Percentiles rank a stretch among this genome's conserved stretches.
These are phyloP conservation scores for Zoroaster sp. DNA, from an alignment of 53 echinoderm and acorn worm genomes.

Conservation along the genomic window DNA sequence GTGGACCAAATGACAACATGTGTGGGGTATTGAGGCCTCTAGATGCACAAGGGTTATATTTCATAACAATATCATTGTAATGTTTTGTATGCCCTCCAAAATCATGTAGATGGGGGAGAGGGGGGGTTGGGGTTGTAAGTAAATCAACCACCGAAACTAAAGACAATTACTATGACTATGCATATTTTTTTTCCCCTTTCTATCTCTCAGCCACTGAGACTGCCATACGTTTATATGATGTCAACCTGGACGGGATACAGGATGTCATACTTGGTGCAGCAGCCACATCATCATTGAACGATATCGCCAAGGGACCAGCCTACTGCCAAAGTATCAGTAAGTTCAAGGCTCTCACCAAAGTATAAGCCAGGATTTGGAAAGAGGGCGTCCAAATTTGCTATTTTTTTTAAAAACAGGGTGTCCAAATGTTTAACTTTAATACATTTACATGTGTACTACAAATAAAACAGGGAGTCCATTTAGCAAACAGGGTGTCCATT, in stretches of 20 bases:
- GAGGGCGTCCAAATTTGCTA: too few relatives aligned
- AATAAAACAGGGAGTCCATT: too few relatives aligned
- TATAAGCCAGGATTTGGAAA: too few relatives aligned
- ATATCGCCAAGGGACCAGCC: background rate
- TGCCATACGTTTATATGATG: slow-evolving; percentile 63
- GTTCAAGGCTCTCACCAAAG: background rate
- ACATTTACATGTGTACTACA: too few relatives aligned
- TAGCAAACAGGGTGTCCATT: too few relatives aligned
- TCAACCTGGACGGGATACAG: slow-evolving; percentile 68
- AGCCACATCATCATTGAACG: background rate
- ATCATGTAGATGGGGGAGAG: background rate
- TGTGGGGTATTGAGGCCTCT: too few relatives aligned
- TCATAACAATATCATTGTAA: background rate
- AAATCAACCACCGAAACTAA: too few relatives aligned
- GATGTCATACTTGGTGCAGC: slow-evolving; percentile 67
- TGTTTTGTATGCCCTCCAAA: background rate
- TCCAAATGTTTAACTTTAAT: too few relatives aligned
- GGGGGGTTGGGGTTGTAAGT: too few relatives aligned
- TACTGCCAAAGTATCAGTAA: slow-evolving; percentile 20
- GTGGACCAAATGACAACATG: too few relatives aligned
- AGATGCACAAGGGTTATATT: too few relatives aligned
- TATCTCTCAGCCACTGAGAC: slow-evolving; percentile 23
- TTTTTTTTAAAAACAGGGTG: too few relatives aligned
- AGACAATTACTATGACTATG: background rate
- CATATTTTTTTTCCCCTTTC: background rate